These are phyloP conservation scores for Falco cherrug DNA, from an alignment of 2,797 vertebrate genomes.

Conservation along the genomic window DNA sequence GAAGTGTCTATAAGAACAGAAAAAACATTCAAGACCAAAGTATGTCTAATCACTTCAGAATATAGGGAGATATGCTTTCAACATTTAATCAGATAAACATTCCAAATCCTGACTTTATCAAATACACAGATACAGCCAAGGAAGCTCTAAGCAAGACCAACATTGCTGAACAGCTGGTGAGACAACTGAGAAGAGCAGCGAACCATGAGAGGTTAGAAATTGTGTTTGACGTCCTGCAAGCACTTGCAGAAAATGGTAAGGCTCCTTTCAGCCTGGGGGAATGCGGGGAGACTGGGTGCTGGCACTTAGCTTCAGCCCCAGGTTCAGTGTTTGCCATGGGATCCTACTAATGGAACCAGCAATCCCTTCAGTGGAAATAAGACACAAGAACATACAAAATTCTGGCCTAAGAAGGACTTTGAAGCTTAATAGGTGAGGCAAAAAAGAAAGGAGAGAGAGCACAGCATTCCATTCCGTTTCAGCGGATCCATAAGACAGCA, in stretches of 20 bases:
- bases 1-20: background rate
- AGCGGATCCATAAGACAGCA: background rate
- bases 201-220: conserved; percentile 87
- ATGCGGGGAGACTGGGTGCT: background rate
- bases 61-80: background rate
- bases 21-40: background rate
- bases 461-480: background rate
- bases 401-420: background rate
- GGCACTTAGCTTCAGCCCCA: background rate
- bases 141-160: conserved; percentile 82
- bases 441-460: background rate
- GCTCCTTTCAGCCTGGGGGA: background rate
- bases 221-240: conserved; percentile 87
- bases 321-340: background rate
- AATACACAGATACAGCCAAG: conserved; percentile 82
- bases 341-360: background rate
- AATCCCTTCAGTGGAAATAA: background rate
- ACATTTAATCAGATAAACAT: background rate
- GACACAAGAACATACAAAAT: background rate
- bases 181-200: conserved; percentile 84
- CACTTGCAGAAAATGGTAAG: conserved; percentile 88
- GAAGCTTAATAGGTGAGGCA: background rate
- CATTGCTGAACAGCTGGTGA: conserved; percentile 81
- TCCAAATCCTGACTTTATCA: background rate
- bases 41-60: background rate